Evolutionary conservation across 1,140 invertebrate genomes (phyloP), one percentile per base, ranked within the genome.

Genomic region (Matsumurasca onukii): DNA sequence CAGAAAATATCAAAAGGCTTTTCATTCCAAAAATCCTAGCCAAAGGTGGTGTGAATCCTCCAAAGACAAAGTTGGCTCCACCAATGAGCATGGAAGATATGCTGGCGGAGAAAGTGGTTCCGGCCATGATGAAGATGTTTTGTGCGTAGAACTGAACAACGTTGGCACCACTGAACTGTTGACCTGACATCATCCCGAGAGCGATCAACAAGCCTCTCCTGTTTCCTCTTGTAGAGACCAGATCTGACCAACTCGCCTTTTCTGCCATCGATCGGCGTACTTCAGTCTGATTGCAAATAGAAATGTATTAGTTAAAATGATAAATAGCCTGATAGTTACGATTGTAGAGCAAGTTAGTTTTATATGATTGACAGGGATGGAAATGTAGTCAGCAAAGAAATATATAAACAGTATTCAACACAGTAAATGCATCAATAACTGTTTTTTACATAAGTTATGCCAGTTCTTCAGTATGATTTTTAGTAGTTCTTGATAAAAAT

Each of bases 51-150:
- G 91, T 89, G 0, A 88, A 77, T 0, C 78, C 80, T 0, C 89
- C 89, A 0, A 91, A 87, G 0, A 85, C 51, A 1, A 94, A 79
- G 79, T 90, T 88, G 0, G 93, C 89, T n/a, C 82, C 74, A 15
- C 92, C 93, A 69, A 96, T 85, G 29, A 95, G 87, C 61, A 95
- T 94, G 0, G 93, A 88, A 0, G 87, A 86, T 30, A 88, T 76
- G 24, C 83, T 81, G 0, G 86, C 79, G 25, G 86, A 77, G 0
- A 93, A 72, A 0, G 75, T 77, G 0, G 84, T 85, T 0, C 86
- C 85, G 12, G 90, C 85, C 5, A 82, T 83, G 0, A 78, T 73
- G 73, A 91, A 94, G 74, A 91, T 94, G 1, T 80, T 82, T 48
- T 94, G 73, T 92, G 84, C 81, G 70, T 86, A 88, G 73, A 87